Base-by-base conservation (phyloP, 2,797 vertebrate genomes). In the Betta splendens region DNA sequence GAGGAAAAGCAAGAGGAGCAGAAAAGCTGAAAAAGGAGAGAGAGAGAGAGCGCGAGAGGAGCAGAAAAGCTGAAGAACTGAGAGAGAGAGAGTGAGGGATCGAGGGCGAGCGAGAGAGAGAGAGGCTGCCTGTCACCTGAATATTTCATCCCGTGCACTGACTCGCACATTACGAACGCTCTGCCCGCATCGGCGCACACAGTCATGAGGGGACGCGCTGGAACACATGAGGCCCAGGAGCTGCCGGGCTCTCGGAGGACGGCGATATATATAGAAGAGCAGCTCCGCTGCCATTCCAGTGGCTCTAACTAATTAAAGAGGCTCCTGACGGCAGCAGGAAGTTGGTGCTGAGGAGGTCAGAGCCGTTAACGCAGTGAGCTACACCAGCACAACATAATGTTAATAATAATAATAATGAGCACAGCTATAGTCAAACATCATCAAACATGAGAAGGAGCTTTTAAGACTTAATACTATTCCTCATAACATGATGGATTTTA, bases 231-330 rank as follows among this genome's bases (percentile, higher is more conserved):
- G 52, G 83, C 80, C 80, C 80, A 39, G 46, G 81, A 79, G 83
- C 66, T 47, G 71, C 18, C 35, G 35, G 55, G 46, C 37, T 70
- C 54, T 65, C 32, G 0, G 45, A 68, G 74, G 58, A 46, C 31
- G 59, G 72, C 44, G 80, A 80, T 11, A 82, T 69, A 85, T 88
- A 85, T 87, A 89, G 85, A 80, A 39, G 51, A 59, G 48, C 50
- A 54, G 63, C 71, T 17, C 46, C 83, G 81, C 75, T 85, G 72
- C 75, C 69, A 85, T 75, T 84, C 75, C 70, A 79, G 70, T 29
- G 54, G 56, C 58, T 76, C 73, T 78, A 63, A 84, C 80, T 86
- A 81, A 89, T 89, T 89, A 83, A 89, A 86, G 49, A 83, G 84
- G 68, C 63, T 83, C 60, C 52, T 71, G 73, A 76, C 78, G 69